These are phyloP conservation scores for Luscinia megarhynchos DNA, from an alignment of 2,797 vertebrate species.

Conservation along the genomic window DNA sequence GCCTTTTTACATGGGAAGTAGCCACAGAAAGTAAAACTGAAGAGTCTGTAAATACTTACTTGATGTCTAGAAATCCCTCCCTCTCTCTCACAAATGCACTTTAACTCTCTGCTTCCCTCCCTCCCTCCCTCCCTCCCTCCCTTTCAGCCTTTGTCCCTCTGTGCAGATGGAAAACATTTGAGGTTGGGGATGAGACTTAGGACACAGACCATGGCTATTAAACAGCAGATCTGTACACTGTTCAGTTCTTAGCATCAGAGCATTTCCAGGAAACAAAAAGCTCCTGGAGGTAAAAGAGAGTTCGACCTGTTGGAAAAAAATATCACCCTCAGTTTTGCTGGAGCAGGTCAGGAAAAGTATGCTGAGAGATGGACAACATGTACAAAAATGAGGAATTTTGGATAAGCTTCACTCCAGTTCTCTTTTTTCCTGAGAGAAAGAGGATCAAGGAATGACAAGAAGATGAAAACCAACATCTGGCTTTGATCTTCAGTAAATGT, in stretches of 20 bases:
- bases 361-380: neutral
- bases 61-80: neutral
- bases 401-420: neutral
- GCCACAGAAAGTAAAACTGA: neutral
- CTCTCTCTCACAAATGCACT: neutral
- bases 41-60: neutral
- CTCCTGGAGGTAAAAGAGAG: neutral
- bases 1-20: neutral
- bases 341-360: neutral
- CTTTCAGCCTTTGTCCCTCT: neutral
- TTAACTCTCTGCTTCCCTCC: neutral
- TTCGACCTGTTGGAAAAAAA: neutral
- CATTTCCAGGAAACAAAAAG: neutral
- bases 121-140: rapidly evolving
- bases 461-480: neutral
- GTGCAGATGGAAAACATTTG: neutral
- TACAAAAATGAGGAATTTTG: neutral
- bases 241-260: neutral
- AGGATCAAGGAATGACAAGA: neutral
- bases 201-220: neutral
- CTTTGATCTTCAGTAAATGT: neutral
- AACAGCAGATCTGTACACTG: neutral
- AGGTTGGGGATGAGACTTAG: rapidly evolving
- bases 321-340: neutral
- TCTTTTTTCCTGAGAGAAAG: neutral